Conservation (phyloP, 2,113 vertebrate genomes). For the Dicentrarchus labrax region DNA sequence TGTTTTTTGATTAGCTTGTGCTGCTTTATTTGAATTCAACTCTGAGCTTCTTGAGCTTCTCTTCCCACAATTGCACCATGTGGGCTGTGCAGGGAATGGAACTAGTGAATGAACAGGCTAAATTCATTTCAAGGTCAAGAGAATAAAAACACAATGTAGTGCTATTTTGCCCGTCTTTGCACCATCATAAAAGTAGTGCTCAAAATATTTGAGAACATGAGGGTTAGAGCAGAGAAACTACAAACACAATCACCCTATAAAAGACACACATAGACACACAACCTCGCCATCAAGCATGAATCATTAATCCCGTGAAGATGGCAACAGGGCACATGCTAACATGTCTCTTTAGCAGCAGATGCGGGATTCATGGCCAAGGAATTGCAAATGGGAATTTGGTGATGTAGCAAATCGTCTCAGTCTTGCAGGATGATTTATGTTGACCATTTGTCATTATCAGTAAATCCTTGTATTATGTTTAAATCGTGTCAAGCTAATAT, state of each 20-base stretch:
- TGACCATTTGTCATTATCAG: conserved; percentile 53
- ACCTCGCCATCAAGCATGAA: conserved; percentile 46
- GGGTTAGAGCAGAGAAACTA: conserved; percentile 27
- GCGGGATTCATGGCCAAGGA: conserved; percentile 26
- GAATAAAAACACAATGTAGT: background rate
- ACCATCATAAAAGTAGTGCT: background rate
- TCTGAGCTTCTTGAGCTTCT: background rate
- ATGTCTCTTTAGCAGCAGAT: conserved; percentile 15
- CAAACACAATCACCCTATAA: conserved; percentile 5
- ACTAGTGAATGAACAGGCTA: conserved; percentile 11
- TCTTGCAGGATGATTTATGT: conserved; percentile 43
- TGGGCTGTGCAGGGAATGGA: conserved; percentile 16
- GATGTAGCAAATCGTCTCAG: conserved; percentile 8
- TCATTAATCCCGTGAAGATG: conserved; percentile 65
- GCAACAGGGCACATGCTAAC: conserved; percentile 33
- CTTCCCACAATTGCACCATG: conserved; percentile 5
- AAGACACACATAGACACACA: conserved; percentile 5
- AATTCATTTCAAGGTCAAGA: conserved; percentile 45
- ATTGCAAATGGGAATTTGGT: conserved; percentile 31
- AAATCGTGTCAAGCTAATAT: conserved; percentile 24
- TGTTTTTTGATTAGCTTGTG: background rate
- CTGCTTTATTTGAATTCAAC: conserved; percentile 23
- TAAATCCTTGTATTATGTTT: conserved; percentile 46
- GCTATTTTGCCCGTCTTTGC: background rate
- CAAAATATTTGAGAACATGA: conserved; percentile 46